Evolutionary conservation across 2,888 invertebrate species (phyloP), one percentile per base, ranked within the genome.

Genomic region (Polietes domitor): DNA sequence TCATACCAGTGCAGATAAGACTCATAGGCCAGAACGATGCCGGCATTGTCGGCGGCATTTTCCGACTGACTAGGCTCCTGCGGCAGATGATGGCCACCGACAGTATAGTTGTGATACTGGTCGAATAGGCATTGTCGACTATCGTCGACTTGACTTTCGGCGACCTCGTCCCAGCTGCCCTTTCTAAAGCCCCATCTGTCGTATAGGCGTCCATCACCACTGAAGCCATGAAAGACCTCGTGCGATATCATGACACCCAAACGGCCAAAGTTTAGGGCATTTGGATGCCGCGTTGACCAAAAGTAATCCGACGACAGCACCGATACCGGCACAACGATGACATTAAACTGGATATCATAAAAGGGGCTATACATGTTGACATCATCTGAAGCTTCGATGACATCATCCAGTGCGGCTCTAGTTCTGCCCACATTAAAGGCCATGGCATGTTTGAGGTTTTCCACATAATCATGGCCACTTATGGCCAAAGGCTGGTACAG

Each of bases 21-120:
- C 17, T 85, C 83, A 71, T 89, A 92, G 15, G 91, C 91, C 53
- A 91, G 82, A n/a, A 89, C 88, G 9, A 92, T n/a, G 7, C 90
- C 92, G 0, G 90, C 92, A 78, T 90, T 91, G 28, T 92, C 92
- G 37, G 92, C 91, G 58, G 92, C 89, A 72, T 92, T 90, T 79
- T 92, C 91, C 21, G 89, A 86, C 41, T 91, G 90, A 0, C 79
- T 85, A 9, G 87, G 86, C 28, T 86, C 86, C 0, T 90, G 89
- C 0, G 90, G 89, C 9, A 91, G 65, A 2, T 21, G 75, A 0
- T 80, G 86, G 0, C 88, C 89, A 28, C 88, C 83, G 53, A 89
- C 89, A 1, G 77, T 68, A 58, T 89, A 89, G 0, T 77, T 70
- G 12, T 89, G 88, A 65, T 91, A 91, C 73, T 91, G 91, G 0